Percentiles rank a stretch among this genome's conserved stretches.
phyloP scores from a whole-genome alignment of 2,888 invertebrate genomes.

The Volucella bombylans region DNA sequence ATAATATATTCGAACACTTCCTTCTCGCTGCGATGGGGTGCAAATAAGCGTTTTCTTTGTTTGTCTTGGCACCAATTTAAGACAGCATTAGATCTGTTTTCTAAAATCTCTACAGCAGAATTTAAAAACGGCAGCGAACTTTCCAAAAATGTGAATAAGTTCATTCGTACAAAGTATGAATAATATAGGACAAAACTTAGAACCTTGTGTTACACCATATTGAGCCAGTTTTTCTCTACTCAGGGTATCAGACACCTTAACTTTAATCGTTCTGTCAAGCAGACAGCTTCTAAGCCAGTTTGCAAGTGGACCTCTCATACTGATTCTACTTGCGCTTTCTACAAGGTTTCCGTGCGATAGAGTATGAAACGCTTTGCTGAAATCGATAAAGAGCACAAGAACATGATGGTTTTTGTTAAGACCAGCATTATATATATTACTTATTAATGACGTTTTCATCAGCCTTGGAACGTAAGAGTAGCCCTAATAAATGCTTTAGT shows the following conservation, averaged over 20 bases:
- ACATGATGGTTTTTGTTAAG: conserved; percentile 16
- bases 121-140: not conserved
- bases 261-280: too few species aligned
- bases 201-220: too few species aligned
- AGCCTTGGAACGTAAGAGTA: not conserved
- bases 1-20: not conserved
- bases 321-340: too few species aligned
- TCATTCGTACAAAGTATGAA: not conserved
- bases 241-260: not conserved
- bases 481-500: not conserved
- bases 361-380: conserved; percentile 23
- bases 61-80: not conserved
- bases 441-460: not conserved
- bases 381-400: conserved; percentile 7
- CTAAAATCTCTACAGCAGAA: not conserved
- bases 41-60: conserved; percentile 4
- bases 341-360: too few species aligned
- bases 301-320: too few species aligned
- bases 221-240: not conserved
- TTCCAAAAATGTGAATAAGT: not conserved
- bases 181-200: too few species aligned
- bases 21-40: not conserved
- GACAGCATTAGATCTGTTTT: not conserved
- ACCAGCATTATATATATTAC: not conserved
- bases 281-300: too few species aligned